Percentiles rank a stretch among this genome's conserved stretches.
Conservation (phyloP, 2,797 vertebrate genomes). For the Pyrocephalus nanus region DNA sequence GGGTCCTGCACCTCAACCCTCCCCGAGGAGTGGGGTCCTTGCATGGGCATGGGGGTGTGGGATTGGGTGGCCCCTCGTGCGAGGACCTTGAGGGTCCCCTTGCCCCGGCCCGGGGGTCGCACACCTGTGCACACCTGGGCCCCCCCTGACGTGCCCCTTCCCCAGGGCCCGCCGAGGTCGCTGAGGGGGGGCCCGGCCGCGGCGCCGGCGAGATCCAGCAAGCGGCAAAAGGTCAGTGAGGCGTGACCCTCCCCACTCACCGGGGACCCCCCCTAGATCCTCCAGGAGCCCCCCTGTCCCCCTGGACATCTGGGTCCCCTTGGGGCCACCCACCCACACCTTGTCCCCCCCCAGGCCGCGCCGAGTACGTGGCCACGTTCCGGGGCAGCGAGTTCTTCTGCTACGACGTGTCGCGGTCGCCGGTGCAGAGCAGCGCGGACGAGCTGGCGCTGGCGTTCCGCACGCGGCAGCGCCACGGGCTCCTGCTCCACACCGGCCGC, state of each 20-base stretch:
- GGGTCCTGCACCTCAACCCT: too few species aligned
- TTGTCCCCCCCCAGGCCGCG: constrained; percentile 79
- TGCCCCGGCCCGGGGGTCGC: not conserved
- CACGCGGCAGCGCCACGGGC: constrained; percentile 90
- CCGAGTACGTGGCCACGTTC: constrained; percentile 93
- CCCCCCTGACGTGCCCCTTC: not conserved
- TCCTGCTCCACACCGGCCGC: constrained; percentile 94
- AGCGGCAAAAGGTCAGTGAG: not conserved
- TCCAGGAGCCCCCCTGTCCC: not conserved
- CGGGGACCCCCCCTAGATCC: not conserved
- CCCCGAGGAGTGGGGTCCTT: too few species aligned
- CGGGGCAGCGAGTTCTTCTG: constrained; percentile 96
- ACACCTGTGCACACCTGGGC: not conserved
- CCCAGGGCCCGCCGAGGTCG: not conserved
- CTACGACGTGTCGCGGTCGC: constrained; percentile 94
- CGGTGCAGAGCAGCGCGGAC: constrained; percentile 95
- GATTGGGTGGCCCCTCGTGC: not conserved
- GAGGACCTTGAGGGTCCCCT: not conserved
- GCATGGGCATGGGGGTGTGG: too few species aligned
- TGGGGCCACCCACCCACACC: not conserved
- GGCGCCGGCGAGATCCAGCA: not conserved
- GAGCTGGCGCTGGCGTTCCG: constrained; percentile 96
- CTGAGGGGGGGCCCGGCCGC: not conserved
- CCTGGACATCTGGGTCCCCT: not conserved
- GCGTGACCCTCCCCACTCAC: not conserved